Evolutionary conservation across 2,797 vertebrate species (phyloP), one percentile per base, ranked within the genome.

Genomic region (Gymnodraco acuticeps): DNA sequence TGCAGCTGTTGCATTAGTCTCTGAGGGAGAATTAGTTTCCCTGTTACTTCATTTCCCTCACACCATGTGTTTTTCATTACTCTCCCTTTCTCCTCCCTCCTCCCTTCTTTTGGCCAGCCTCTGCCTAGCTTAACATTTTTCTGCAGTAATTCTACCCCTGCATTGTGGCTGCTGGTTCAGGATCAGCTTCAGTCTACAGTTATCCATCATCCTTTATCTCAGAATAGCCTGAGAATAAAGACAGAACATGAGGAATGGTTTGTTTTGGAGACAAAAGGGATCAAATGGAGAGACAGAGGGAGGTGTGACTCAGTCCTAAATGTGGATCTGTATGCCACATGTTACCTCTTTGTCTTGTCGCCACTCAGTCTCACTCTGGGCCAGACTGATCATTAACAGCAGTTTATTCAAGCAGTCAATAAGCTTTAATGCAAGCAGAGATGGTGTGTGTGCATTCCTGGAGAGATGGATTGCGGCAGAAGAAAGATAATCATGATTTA

Each of bases 41-140:
- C 51, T 6, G 20, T 64, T 52, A 55, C 60, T 79, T 84, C 74
- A 81, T 86, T 85, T 71, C 64, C 69, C 62, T 73, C 60, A 23
- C 64, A 69, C 81, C 89, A 92, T 92, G 89, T 92, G 89, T 82
- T 92, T 87, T 77, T 84, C 87, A 89, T 92, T 87, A 89, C 85
- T 71, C 78, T 38, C 68, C 3, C 62, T 65, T 45, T 54, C 50
- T 59, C 11, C 23, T 42, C 59, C 58, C 3, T 11, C 48, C 61
- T 45, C 52, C 31, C 23, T 48, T 7, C 38, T 62, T 64, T 46
- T 65, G 41, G 74, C 78, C 70, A 47, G 38, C 31, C 48, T 73
- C 56, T 73, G 75, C 73, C 55, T n/a, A 17, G 63, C 73, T 77
- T 46, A 46, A 73, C 77, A 84, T 87, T 87, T 90, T 82, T 85